Evolutionary conservation across 2,797 vertebrate genomes (phyloP).

Genomic region (Meda fulgida): DNA sequence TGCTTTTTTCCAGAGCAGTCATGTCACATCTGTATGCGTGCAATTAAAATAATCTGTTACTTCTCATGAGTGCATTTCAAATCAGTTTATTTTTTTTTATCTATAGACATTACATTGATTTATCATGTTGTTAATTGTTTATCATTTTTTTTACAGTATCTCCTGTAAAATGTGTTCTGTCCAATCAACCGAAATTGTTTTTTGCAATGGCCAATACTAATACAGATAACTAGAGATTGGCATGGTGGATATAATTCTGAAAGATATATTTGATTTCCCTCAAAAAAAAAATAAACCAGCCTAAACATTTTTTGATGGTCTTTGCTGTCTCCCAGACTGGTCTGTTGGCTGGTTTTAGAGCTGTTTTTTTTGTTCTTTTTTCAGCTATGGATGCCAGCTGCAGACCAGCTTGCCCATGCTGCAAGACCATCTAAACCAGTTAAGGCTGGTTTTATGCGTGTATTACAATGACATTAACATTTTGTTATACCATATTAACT

Average conservation of each 20-base stretch:
- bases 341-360: neutral
- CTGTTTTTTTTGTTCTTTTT: neutral
- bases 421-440: neutral
- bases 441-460: neutral
- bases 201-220: neutral
- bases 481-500: neutral
- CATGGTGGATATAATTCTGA: neutral
- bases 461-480: neutral
- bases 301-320: neutral
- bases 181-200: neutral
- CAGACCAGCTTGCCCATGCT: neutral
- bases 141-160: neutral
- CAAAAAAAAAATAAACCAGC: neutral
- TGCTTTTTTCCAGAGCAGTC: neutral
- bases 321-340: neutral
- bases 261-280: neutral
- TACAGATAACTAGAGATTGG: neutral
- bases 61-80: neutral
- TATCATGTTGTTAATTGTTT: slow-evolving; percentile 21
- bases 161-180: neutral
- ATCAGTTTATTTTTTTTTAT: slow-evolving; percentile 3
- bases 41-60: neutral
- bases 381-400: neutral
- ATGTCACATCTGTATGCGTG: neutral
- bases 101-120: neutral